phyloP scores from a whole-genome alignment of 1,140 invertebrate genomes.

The Drosophila virilis region DNA sequence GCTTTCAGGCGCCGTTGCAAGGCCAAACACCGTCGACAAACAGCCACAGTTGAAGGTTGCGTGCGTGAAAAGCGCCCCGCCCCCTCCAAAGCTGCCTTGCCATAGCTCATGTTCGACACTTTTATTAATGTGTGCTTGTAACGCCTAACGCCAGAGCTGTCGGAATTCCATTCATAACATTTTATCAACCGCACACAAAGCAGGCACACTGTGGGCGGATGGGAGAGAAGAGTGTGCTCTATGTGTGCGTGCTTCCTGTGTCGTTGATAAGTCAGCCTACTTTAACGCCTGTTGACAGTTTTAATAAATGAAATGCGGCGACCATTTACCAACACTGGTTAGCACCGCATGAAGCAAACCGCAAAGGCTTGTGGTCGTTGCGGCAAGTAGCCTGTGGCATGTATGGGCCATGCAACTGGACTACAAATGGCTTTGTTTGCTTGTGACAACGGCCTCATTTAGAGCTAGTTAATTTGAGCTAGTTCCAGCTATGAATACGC shows the following conservation, averaged over 20 bases:
- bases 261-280: slow-evolving; percentile 43
- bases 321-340: slow-evolving; percentile 22
- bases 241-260: slow-evolving; percentile 39
- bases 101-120: slow-evolving; percentile 69
- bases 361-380: neutral
- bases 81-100: neutral
- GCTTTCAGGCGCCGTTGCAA: slow-evolving; percentile 67
- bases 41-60: slow-evolving; percentile 58
- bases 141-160: slow-evolving; percentile 62
- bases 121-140: slow-evolving; percentile 78
- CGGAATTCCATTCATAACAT: slow-evolving; percentile 76
- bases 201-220: neutral
- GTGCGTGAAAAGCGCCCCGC: slow-evolving; percentile 34
- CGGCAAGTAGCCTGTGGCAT: neutral
- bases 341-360: neutral
- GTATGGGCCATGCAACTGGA: neutral
- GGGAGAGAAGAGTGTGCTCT: neutral
- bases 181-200: slow-evolving; percentile 44
- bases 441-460: neutral
- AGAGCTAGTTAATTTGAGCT: neutral
- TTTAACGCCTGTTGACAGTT: slow-evolving; percentile 54
- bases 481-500: neutral
- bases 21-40: slow-evolving; percentile 46
- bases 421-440: neutral
- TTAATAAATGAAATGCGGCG: slow-evolving; percentile 65